phyloP scores from a whole-genome alignment of 64 coral and sea anemone species.

The Montipora sp. region DNA sequence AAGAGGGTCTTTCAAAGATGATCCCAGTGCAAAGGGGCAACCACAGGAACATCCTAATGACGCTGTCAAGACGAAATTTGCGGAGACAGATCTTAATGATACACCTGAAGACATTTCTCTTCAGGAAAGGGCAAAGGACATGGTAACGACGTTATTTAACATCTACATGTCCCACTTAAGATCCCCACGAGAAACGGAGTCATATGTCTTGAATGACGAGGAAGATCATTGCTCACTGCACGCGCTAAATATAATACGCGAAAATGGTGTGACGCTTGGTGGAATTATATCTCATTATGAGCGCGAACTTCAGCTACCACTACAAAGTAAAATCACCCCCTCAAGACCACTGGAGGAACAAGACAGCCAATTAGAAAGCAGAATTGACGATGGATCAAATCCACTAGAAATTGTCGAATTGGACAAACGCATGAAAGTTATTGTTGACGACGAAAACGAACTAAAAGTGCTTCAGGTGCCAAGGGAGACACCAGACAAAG shows the following conservation, averaged over 20 bases:
- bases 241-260: conserved; percentile 42
- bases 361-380: too few species aligned
- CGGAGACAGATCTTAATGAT: background rate
- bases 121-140: background rate
- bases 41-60: background rate
- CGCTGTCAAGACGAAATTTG: too few species aligned
- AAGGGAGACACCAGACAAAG: conserved; percentile 47
- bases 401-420: background rate
- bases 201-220: background rate
- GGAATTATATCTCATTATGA: conserved; percentile 63
- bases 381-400: too few species aligned
- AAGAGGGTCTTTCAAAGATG: background rate
- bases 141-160: background rate
- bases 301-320: conserved; percentile 6
- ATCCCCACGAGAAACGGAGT: background rate
- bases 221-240: background rate
- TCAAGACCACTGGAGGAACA: background rate
- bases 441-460: conserved; percentile 6
- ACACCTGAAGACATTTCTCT: background rate
- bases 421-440: background rate
- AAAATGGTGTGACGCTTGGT: conserved; percentile 24
- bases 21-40: background rate
- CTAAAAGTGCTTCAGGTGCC: conserved; percentile 34
- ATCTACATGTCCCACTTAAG: background rate
- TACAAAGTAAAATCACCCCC: background rate